Base-by-base conservation (phyloP, 1,140 invertebrate genomes). In the Drosophila baimaii region DNA sequence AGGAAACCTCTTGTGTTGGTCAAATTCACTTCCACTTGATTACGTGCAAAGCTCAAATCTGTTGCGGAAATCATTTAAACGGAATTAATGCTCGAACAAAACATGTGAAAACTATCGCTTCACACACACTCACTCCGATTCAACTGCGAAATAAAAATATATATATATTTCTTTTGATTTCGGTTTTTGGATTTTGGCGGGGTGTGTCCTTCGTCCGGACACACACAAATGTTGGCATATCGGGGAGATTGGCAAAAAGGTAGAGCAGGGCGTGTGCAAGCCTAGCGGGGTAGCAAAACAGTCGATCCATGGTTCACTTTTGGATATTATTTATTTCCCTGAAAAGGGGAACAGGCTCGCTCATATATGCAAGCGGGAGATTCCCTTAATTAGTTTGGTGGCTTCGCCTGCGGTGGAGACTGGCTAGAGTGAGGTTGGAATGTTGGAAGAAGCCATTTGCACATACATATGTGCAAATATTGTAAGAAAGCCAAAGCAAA, bases 81-180 rank as follows among this genome's bases (percentile, higher is more conserved):
- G 88, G 88, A 90, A 90, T 81, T 90, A 90, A 90, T 90, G 71
- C 78, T 72, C 51, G 72, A 90, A 90, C 88, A 90, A 90, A 90
- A 90, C 83, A 88, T 89, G 73, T 70, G 85, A 84, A 89, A 89
- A 89, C 84, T 89, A 88, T 88, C 80, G 68, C 63, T 35, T 58
- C 19, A 41, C 35, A 58, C 44, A 46, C 47, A 56, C 55, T 37
- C 41, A 19, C 23, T 57, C 25, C 12, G 17, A 51, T n/a, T 27
- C 35, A 6, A 37, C 15, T 37, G 2, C 27, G 27, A 51, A 31
- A 31, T 51, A 51, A 29, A 35, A 52, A 57, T 41, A 54, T 31
- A 52, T 29, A 57, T 43, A 66, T 43, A 57, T 33, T 54, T 46
- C 35, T 19, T 47, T 52, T 47, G 37, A 31, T 43, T 77, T 31